A percentile compares a stretch with the other conserved stretches of the same genome.
These are phyloP conservation scores for Andrena marginata DNA, from an alignment of 2,888 invertebrate species.

Conservation along the genomic window DNA sequence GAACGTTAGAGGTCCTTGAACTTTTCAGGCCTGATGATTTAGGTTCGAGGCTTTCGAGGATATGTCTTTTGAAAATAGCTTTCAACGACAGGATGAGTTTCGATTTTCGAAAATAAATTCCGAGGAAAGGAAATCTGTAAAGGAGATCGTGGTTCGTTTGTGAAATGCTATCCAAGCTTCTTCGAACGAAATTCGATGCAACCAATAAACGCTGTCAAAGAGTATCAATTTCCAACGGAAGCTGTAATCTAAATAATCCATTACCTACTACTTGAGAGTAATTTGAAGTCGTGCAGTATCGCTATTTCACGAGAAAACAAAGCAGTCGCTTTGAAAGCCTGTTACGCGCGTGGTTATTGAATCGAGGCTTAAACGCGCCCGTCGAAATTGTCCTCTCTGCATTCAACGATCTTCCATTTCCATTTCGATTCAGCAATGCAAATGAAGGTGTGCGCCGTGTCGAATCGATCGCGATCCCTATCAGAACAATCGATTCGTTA, in stretches of 20 bases:
- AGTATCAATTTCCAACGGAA: conserved; percentile 12
- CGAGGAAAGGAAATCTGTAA: background rate
- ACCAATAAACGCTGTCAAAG: conserved; percentile 20
- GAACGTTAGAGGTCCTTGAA: too few relatives aligned
- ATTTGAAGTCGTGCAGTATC: conserved; percentile 4
- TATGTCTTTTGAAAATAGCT: too few relatives aligned
- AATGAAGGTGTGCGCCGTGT: conserved; percentile 19
- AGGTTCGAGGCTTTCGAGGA: too few relatives aligned
- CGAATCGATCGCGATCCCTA: conserved; percentile 48
- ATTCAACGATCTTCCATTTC: conserved; percentile 52
- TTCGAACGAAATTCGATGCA: conserved; percentile 7
- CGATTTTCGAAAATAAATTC: background rate
- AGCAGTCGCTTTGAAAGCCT: background rate
- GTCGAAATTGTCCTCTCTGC: conserved; percentile 38
- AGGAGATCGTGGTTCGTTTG: background rate
- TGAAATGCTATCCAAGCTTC: too few relatives aligned
- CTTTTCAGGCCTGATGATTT: too few relatives aligned
- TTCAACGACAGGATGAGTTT: background rate
- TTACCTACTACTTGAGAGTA: background rate
- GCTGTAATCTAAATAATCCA: conserved; percentile 24
- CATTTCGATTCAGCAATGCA: conserved; percentile 34
- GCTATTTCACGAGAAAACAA: conserved; percentile 7
- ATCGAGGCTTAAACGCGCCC: conserved; percentile 21
- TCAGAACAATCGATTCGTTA: conserved; percentile 55
- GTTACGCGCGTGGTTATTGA: conserved; percentile 16